Evolutionary conservation across 1,140 invertebrate species (phyloP).

Genomic region (Dysdera silvatica): DNA sequence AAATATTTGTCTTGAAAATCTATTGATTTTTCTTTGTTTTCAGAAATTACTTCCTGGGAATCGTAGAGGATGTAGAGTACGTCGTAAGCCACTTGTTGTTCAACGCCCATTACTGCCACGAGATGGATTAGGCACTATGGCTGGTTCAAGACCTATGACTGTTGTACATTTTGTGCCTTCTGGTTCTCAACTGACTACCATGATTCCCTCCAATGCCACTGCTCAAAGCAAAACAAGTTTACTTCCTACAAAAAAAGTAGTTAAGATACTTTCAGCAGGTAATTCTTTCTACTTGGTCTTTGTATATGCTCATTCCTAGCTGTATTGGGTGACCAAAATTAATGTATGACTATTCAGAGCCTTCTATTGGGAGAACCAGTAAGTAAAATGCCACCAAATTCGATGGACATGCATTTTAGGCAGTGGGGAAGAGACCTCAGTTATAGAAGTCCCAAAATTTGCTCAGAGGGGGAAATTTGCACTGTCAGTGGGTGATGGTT

Average conservation of each 20-base stretch:
- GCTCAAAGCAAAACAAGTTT: slow-evolving; percentile 8
- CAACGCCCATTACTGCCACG: slow-evolving; percentile 23
- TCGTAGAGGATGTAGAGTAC: slow-evolving; percentile 19
- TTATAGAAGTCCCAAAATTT: no score
- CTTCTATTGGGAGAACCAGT: no score
- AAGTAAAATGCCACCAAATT: no score
- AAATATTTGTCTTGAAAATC: neutral
- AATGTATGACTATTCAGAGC: no score
- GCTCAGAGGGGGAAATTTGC: no score
- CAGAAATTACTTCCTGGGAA: slow-evolving; percentile 24
- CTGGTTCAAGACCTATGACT: slow-evolving; percentile 22
- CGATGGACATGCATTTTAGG: no score
- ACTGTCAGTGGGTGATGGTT: no score
- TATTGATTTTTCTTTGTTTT: neutral
- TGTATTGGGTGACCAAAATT: neutral
- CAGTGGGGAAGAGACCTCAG: no score
- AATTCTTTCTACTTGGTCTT: neutral
- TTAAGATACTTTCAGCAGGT: slow-evolving; percentile 20
- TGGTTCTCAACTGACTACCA: slow-evolving; percentile 16
- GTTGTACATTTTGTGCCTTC: slow-evolving; percentile 28
- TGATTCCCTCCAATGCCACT: slow-evolving; percentile 8
- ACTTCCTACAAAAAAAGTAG: slow-evolving; percentile 22
- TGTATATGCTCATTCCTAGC: neutral
- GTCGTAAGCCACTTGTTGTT: slow-evolving; percentile 22
- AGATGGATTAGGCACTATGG: slow-evolving; percentile 6